Evolutionary conservation across 92 coral and sea anemone genomes (phyloP).

Genomic region (Ricordea florida): DNA sequence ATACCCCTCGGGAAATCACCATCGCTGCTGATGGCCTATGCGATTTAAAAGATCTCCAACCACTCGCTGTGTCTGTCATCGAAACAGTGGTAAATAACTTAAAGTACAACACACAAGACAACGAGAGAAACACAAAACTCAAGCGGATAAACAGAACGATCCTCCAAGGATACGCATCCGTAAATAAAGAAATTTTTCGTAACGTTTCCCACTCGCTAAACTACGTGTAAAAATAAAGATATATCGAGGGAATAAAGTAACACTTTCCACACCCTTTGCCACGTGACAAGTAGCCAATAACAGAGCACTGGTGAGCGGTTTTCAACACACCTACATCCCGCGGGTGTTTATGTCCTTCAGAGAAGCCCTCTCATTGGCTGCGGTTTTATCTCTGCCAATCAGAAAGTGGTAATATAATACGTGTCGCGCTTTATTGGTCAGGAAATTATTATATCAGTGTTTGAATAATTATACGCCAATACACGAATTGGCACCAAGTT

Average conservation of each 20-base stretch:
- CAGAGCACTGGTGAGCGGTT: constrained; percentile 35
- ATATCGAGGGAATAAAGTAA: constrained; percentile 18
- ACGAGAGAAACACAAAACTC: no score
- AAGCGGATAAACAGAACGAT: no score
- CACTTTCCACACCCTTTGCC: constrained; percentile 49
- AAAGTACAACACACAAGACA: no score
- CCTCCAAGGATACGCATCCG: no score
- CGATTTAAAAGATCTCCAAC: no score
- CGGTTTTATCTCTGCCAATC: constrained; percentile 72
- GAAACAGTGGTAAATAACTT: no score
- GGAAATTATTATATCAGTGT: constrained; percentile 79
- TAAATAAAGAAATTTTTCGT: no score
- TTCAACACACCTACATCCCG: constrained; percentile 74
- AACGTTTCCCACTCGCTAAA: no score
- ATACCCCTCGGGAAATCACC: no score
- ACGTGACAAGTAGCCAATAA: constrained; percentile 52
- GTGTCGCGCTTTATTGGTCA: constrained; percentile 73
- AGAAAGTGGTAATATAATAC: constrained; percentile 60
- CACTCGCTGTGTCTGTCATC: no score
- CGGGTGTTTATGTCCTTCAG: constrained; percentile 43
- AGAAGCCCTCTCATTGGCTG: constrained; percentile 73
- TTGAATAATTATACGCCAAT: constrained; percentile 90
- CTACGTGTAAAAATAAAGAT: background rate
- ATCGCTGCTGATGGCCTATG: no score
- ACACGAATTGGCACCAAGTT: constrained; percentile 88